A percentile compares a stretch with the other conserved stretches of the same genome.
Conservation (phyloP, 2,797 vertebrate genomes). For the Gila robusta region DNA sequence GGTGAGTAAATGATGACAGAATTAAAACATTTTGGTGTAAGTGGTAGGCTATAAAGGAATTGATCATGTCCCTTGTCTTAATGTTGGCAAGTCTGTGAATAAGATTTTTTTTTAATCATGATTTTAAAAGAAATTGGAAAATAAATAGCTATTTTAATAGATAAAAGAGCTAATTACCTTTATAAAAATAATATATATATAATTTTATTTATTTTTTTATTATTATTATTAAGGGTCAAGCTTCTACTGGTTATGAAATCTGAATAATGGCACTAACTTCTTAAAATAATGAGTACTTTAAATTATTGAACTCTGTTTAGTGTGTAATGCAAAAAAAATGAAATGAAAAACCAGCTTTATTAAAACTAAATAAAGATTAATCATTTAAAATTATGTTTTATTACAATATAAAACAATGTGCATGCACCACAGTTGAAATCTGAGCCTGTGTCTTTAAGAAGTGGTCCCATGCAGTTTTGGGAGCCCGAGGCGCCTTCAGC, state of each 20-base stretch:
- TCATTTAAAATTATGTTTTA: not conserved
- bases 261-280: not conserved
- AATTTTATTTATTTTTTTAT: too few species aligned
- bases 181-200: too few species aligned
- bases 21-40: not conserved
- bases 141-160: not conserved
- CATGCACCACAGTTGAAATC: conserved; percentile 3
- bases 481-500: conserved; percentile 35
- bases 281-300: not conserved
- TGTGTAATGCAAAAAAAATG: not conserved
- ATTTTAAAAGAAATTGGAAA: not conserved
- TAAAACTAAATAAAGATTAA: not conserved
- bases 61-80: not conserved
- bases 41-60: not conserved
- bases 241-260: not conserved
- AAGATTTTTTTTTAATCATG: not conserved
- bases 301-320: not conserved
- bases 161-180: not conserved
- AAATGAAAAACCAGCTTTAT: not conserved
- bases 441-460: conserved; percentile 53
- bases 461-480: conserved; percentile 31
- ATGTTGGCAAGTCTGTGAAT: not conserved
- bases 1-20: not conserved
- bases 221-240: not conserved
- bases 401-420: not conserved